These are phyloP conservation scores for Hylaea fasciaria DNA, from an alignment of 2,888 invertebrate species.

Conservation along the genomic window DNA sequence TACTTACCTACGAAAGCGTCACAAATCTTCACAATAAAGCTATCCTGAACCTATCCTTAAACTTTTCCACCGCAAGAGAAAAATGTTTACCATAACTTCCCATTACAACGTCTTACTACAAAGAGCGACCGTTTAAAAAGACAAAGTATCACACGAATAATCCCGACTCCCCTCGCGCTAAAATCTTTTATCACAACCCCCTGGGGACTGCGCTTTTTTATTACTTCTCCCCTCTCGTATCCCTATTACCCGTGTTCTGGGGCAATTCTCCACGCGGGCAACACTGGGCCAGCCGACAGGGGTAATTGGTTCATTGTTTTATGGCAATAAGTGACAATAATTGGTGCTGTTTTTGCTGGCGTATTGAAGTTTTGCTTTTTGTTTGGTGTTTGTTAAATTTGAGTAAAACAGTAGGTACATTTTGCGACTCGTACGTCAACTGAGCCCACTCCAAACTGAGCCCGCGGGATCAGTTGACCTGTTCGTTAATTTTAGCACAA, in stretches of 20 bases:
- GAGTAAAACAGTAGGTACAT: too few species aligned
- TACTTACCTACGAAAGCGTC: not conserved
- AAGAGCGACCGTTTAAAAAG: conserved; percentile 71
- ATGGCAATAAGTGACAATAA: conserved; percentile 50
- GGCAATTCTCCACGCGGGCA: conserved; percentile 44
- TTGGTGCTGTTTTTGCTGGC: conserved; percentile 48
- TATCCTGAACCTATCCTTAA: not conserved
- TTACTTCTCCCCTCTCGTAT: conserved; percentile 47
- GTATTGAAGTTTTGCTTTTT: conserved; percentile 37
- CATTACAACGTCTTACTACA: conserved; percentile 46
- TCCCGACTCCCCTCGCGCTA: conserved; percentile 67
- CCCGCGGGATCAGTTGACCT: too few species aligned
- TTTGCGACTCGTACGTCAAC: too few species aligned
- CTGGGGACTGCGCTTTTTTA: conserved; percentile 72
- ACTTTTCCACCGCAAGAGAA: conserved; percentile 23
- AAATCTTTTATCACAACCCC: conserved; percentile 77
- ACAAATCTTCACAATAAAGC: too few species aligned
- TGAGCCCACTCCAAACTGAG: too few species aligned
- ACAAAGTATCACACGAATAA: conserved; percentile 77
- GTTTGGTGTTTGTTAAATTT: too few species aligned
- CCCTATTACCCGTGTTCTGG: conserved; percentile 47
- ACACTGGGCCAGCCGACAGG: conserved; percentile 51
- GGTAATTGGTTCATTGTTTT: conserved; percentile 78
- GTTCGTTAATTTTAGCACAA: too few species aligned
- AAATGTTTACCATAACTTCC: conserved; percentile 34